Percentiles rank a stretch among this genome's conserved stretches.
These are phyloP conservation scores for Dufourea novaeangliae DNA, from an alignment of 1,140 invertebrate genomes.

Conservation along the genomic window DNA sequence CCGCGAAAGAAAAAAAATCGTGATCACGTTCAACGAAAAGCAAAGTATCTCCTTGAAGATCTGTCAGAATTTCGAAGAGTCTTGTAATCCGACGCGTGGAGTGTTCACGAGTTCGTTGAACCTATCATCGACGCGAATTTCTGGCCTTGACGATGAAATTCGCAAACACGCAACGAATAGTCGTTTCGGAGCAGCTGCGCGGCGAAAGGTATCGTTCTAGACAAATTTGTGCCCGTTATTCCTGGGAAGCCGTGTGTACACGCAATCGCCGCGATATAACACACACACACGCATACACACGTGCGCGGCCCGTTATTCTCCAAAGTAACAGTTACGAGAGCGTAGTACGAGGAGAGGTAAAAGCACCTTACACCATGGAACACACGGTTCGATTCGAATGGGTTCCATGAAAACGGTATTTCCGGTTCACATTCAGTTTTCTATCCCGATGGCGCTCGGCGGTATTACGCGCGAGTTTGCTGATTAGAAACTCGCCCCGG, in stretches of 20 bases:
- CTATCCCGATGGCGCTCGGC: conserved; percentile 64
- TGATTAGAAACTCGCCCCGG: conserved; percentile 69
- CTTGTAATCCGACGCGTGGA: background rate
- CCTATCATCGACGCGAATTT: background rate
- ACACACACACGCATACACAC: conserved; percentile 26
- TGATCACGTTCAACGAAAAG: too few species aligned
- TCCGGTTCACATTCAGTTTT: conserved; percentile 75
- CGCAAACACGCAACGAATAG: background rate
- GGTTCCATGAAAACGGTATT: conserved; percentile 74
- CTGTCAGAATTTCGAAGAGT: background rate
- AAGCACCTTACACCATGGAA: conserved; percentile 58
- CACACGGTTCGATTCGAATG: conserved; percentile 68
- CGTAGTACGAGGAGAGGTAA: conserved; percentile 19
- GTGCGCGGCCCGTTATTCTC: conserved; percentile 61
- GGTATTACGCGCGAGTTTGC: conserved; percentile 70
- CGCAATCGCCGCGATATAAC: conserved; percentile 57
- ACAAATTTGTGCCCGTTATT: conserved; percentile 62
- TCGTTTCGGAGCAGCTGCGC: background rate
- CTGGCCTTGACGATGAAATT: background rate
- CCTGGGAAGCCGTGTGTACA: conserved; percentile 36
- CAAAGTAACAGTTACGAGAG: conserved; percentile 72
- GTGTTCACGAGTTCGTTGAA: background rate
- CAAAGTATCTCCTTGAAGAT: too few species aligned
- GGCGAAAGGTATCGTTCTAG: background rate
- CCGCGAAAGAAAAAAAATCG: too few species aligned